Evolutionary conservation across 2,113 vertebrate species (phyloP).

Genomic region (Dryoscopus gambensis): DNA sequence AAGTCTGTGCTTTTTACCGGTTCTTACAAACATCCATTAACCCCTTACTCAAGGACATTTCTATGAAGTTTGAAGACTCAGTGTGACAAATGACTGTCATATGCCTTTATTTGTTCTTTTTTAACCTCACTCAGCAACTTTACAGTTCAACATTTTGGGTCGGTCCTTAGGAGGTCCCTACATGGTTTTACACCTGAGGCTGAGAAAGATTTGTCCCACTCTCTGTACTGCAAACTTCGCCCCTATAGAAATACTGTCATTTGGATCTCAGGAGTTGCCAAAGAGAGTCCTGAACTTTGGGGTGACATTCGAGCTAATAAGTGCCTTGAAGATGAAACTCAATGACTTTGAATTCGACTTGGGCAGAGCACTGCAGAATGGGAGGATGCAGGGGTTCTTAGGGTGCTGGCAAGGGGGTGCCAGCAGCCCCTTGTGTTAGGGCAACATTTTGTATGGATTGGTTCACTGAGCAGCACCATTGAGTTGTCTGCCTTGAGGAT

Average conservation of each 20-base stretch:
- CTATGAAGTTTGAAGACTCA: background rate
- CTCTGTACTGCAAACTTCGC: background rate
- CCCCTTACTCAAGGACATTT: background rate
- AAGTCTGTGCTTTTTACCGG: background rate
- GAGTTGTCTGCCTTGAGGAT: background rate
- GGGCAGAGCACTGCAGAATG: background rate
- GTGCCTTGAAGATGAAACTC: background rate
- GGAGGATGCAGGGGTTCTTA: too few relatives aligned
- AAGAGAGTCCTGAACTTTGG: background rate
- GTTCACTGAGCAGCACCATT: background rate
- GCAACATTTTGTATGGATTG: accelerated
- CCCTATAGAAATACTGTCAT: background rate
- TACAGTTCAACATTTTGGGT: background rate
- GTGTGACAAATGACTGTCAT: background rate
- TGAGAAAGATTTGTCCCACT: background rate
- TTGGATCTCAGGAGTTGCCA: background rate
- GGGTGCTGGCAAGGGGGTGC: background rate
- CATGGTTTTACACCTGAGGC: background rate
- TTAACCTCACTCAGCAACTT: background rate
- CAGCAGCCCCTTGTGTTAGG: background rate
- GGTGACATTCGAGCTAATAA: background rate
- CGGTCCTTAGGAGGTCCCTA: background rate
- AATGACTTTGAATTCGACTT: background rate
- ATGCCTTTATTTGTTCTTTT: background rate
- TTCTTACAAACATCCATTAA: background rate